Percentiles rank a stretch among this genome's conserved stretches.
Conservation (phyloP, 2,113 vertebrate genomes). For the Hydrochoerus hydrochaeris region DNA sequence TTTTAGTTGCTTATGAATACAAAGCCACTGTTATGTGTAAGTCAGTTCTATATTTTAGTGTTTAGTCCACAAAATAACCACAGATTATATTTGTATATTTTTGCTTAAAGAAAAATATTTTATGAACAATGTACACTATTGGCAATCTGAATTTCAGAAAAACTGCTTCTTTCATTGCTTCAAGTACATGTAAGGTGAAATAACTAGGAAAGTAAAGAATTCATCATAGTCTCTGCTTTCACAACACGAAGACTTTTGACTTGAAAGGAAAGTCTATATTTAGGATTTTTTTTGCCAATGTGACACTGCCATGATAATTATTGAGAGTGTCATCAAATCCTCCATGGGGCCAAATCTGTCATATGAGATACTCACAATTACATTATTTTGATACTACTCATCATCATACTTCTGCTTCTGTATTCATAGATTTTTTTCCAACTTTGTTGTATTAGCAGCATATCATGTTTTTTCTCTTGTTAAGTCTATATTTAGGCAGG, state of each 20-base stretch:
- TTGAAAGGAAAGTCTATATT: neutral
- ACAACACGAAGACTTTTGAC: neutral
- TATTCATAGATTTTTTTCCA: neutral
- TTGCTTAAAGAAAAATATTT: conserved; percentile 33
- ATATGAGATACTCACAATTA: neutral
- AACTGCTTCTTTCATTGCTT: neutral
- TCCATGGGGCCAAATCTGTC: neutral
- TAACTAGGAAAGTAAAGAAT: neutral
- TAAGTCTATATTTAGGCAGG: conserved; percentile 34
- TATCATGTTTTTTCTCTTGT: neutral
- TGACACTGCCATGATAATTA: neutral
- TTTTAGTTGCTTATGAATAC: conserved; percentile 45
- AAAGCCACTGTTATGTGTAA: neutral
- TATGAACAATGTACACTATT: neutral
- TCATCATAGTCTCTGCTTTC: neutral
- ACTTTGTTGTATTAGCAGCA: neutral
- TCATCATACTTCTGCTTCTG: conserved; percentile 4
- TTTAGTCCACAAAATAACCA: conserved; percentile 16
- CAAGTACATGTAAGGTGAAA: neutral
- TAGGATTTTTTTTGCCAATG: neutral
- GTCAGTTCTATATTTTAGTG: neutral
- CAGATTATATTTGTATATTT: neutral
- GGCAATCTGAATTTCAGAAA: neutral
- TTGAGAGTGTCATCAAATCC: neutral
- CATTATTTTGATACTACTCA: neutral